These are phyloP conservation scores for Vanessa cardui DNA, from an alignment of 2,888 invertebrate species.

Conservation along the genomic window DNA sequence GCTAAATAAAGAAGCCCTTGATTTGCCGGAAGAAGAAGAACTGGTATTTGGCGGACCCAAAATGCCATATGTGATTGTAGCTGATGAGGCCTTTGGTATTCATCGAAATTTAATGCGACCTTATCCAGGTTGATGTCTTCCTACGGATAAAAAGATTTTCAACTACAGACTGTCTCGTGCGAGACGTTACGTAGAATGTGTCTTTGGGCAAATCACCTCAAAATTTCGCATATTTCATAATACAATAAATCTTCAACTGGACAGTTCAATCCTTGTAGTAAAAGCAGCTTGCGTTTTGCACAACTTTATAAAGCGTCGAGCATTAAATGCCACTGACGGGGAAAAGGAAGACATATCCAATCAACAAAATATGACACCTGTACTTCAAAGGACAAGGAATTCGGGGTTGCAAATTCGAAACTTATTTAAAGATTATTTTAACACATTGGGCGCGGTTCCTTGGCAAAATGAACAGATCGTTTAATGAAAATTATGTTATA, in stretches of 20 bases:
- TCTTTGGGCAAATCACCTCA: no score
- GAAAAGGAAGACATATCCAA: no score
- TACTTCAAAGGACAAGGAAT: neutral
- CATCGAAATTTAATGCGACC: no score
- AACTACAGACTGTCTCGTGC: no score
- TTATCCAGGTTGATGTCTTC: no score
- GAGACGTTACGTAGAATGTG: no score
- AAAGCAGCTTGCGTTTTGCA: constrained; percentile 7
- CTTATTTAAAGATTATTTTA: no score
- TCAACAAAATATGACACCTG: no score
- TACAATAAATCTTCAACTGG: constrained; percentile 3
- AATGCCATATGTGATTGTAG: neutral
- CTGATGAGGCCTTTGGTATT: no score
- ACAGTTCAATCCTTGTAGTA: neutral
- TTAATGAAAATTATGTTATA: constrained; percentile 6
- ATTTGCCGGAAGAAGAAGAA: constrained; percentile 3
- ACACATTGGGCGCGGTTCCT: neutral
- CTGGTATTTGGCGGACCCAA: constrained; percentile 2
- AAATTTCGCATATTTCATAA: no score
- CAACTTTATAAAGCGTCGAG: constrained; percentile 3
- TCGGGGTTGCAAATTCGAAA: no score
- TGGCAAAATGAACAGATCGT: constrained; percentile 5
- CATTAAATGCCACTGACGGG: neutral
- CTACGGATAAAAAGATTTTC: no score
- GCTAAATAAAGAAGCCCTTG: constrained; percentile 1